phyloP scores from a whole-genome alignment of 2,113 vertebrate species.

The Crotalus tigris region DNA sequence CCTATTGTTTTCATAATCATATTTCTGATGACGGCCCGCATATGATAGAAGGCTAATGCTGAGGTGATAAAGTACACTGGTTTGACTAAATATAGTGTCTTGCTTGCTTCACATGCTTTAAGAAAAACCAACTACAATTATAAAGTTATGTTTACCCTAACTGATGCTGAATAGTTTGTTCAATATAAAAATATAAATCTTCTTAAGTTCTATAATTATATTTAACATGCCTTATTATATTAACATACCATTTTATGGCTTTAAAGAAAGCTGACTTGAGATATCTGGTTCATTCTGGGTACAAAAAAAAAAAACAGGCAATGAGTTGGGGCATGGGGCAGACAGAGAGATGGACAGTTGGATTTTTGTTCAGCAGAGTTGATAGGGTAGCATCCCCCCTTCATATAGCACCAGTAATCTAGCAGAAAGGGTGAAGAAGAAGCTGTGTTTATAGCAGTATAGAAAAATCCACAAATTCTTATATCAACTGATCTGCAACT shows the following conservation, averaged over 20 bases:
- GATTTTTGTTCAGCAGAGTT: background rate
- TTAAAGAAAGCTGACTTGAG: background rate
- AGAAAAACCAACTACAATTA: background rate
- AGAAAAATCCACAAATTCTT: background rate
- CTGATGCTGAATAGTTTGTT: slow-evolving; percentile 36
- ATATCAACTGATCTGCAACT: background rate
- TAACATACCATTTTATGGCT: background rate
- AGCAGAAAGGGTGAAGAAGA: background rate
- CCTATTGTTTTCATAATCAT: background rate
- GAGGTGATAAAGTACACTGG: background rate
- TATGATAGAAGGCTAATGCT: background rate
- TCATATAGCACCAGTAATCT: background rate
- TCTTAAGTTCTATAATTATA: background rate
- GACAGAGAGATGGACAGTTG: background rate
- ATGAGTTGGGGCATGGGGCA: background rate
- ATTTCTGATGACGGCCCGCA: background rate
- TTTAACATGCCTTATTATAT: slow-evolving; percentile 7
- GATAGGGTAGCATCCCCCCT: background rate
- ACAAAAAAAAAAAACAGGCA: background rate
- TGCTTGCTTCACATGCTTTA: slow-evolving; percentile 26
- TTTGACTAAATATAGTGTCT: background rate
- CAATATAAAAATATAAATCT: slow-evolving; percentile 44
- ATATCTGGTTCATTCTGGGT: background rate
- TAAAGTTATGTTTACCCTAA: background rate
- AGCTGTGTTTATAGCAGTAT: background rate